Conservation (phyloP, 2,797 vertebrate species). For the Setipinna tenuifilis region DNA sequence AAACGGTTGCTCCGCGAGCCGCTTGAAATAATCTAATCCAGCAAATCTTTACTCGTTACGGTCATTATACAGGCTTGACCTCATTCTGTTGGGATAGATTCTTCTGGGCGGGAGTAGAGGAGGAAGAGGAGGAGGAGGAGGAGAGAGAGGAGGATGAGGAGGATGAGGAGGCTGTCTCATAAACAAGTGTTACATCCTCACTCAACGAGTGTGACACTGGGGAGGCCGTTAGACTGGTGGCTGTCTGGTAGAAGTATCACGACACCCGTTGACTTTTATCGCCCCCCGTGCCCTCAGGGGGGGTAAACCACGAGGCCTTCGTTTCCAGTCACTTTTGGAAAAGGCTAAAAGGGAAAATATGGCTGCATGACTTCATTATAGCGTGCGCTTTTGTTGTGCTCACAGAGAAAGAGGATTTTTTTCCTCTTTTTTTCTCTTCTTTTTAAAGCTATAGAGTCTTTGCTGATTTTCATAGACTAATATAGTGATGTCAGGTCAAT, state of each 20-base stretch:
- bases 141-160: conserved; percentile 57
- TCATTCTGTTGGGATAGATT: conserved; percentile 75
- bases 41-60: conserved; percentile 74
- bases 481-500: conserved; percentile 15
- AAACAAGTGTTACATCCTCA: conserved; percentile 64
- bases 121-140: conserved; percentile 59
- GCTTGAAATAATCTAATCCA: conserved; percentile 75
- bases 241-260: conserved; percentile 70
- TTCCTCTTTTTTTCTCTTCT: neutral
- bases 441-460: neutral
- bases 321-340: conserved; percentile 61
- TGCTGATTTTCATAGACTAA: neutral
- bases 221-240: conserved; percentile 69
- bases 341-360: conserved; percentile 35
- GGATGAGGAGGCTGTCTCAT: conserved; percentile 54
- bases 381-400: conserved; percentile 36
- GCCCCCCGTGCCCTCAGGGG: conserved; percentile 56
- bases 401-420: neutral
- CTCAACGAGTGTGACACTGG: conserved; percentile 64
- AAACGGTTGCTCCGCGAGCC: conserved; percentile 66
- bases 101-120: conserved; percentile 59
- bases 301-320: conserved; percentile 68
- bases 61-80: conserved; percentile 79
- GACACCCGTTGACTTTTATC: conserved; percentile 73
- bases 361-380: conserved; percentile 21